phyloP scores from a whole-genome alignment of 2,113 vertebrate species.

The Nycticryphes semicollaris region DNA sequence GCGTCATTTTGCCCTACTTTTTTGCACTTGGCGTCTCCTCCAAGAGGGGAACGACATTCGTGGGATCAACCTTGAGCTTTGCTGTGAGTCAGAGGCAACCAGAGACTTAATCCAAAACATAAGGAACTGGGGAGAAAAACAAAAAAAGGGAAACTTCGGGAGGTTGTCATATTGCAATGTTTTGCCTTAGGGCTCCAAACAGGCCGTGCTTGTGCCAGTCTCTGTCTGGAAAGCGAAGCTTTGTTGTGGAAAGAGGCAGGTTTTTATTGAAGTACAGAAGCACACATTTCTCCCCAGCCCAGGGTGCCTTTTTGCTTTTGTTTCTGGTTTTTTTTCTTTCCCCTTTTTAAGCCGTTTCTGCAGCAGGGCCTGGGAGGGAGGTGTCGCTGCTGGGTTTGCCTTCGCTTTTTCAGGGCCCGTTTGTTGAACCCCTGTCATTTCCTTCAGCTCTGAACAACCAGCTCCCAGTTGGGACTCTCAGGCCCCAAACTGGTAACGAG shows the following conservation, averaged over 20 bases:
- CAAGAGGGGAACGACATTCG: fast-evolving
- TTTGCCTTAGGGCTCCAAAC: background rate
- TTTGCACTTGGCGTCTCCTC: conserved; percentile 18
- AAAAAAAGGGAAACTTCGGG: background rate
- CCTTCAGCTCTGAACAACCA: background rate
- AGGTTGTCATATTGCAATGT: background rate
- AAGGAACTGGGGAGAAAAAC: background rate
- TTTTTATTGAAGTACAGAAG: background rate
- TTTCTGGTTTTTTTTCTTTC: too few relatives aligned
- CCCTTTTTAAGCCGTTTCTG: background rate
- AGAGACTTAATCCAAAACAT: background rate
- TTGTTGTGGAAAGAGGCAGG: background rate
- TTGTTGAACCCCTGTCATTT: background rate
- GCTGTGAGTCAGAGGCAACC: background rate
- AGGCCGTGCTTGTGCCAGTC: background rate
- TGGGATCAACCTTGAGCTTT: background rate
- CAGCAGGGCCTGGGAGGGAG: background rate
- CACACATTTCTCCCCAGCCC: background rate
- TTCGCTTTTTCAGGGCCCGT: background rate
- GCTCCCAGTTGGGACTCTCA: fast-evolving
- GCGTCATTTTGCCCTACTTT: background rate
- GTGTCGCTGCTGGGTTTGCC: background rate
- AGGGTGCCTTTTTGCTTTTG: background rate
- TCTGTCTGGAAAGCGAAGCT: background rate
- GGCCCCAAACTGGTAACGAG: fast-evolving